phyloP scores from a whole-genome alignment of 2,797 vertebrate species.

The Platyrinchus mystaceus region DNA sequence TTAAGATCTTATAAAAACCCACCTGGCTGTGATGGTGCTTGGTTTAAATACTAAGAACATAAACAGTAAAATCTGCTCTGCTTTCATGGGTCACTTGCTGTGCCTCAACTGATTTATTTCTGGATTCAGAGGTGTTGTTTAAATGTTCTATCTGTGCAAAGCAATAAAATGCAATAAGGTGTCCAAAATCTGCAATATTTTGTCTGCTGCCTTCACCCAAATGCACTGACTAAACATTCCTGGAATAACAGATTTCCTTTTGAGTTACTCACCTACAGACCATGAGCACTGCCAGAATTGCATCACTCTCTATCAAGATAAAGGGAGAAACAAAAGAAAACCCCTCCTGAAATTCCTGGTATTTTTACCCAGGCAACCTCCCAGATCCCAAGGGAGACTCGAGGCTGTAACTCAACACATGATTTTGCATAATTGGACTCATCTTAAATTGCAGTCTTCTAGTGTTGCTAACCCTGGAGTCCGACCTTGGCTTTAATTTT shows the following conservation, averaged over 20 bases:
- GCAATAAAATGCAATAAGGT: neutral
- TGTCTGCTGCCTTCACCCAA: neutral
- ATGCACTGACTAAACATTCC: neutral
- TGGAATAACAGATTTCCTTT: neutral
- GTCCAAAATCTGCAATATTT: neutral
- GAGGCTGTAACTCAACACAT: constrained; percentile 29
- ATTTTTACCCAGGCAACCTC: neutral
- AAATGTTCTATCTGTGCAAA: neutral
- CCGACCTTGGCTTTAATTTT: constrained; percentile 56
- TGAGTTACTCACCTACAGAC: neutral
- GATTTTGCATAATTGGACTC: constrained; percentile 22
- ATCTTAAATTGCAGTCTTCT: constrained; percentile 38
- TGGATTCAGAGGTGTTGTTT: neutral
- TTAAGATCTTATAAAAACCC: neutral
- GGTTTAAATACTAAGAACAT: neutral
- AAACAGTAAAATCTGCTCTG: neutral
- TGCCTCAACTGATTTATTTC: neutral
- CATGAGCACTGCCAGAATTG: neutral
- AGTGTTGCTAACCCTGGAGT: neutral
- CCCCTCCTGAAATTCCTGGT: neutral
- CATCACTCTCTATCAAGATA: neutral
- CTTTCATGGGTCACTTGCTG: neutral
- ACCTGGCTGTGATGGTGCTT: neutral
- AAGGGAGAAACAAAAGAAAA: neutral
- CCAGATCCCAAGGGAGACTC: neutral